Base-by-base conservation (phyloP, 1,140 invertebrate genomes). In the Dufourea novaeangliae region DNA sequence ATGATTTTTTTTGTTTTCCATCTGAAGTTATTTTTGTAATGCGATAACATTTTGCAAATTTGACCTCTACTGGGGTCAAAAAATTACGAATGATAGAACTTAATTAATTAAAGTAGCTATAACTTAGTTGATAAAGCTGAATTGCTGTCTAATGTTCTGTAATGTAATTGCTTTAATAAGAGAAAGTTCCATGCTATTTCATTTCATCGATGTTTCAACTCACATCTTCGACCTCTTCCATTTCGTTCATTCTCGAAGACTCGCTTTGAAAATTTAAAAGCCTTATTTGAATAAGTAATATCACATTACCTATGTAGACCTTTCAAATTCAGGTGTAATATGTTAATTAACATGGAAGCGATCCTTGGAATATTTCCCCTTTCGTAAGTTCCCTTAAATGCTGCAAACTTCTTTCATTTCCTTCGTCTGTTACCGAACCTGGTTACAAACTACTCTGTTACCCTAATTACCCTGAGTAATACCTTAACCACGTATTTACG, bases 311-410 rank as follows among this genome's bases (percentile, higher is more conserved):
- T 10, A 41, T 27, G 72, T 57, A 74, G 50, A n/a, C 41, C n/a
- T 37, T 66, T 68, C 39, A 59, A 76, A 69, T 39, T 37, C 66
- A 11, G 41, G 29, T 59, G 32, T 76, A 82, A 83, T 83, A 69
- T 82, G 81, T 78, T 82, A 83, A 83, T 82, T 82, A 59, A 69
- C 76, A 56, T 78, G 82, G 56, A 68, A 73, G 46, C 14, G 59
- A 61, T 78, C 67, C 34, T 20, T 11, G 41, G 61, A 54, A 61
- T 70, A 34, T 50, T 32, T 54, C 70, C 25, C 32, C 29, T 27
- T 37, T 39, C 32, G 71, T 25, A 63, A 27, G 56, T 66, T 14
- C 46, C 34, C 34, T 41, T 64, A 66, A 80, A 78, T 52, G 56
- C 61, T 37, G 32, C 61, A 54, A 59, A 68, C 80, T 82, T 68